Evolutionary conservation across 2,797 vertebrate genomes (phyloP), one percentile per base, ranked within the genome.

Genomic region (Allobates femoralis): DNA sequence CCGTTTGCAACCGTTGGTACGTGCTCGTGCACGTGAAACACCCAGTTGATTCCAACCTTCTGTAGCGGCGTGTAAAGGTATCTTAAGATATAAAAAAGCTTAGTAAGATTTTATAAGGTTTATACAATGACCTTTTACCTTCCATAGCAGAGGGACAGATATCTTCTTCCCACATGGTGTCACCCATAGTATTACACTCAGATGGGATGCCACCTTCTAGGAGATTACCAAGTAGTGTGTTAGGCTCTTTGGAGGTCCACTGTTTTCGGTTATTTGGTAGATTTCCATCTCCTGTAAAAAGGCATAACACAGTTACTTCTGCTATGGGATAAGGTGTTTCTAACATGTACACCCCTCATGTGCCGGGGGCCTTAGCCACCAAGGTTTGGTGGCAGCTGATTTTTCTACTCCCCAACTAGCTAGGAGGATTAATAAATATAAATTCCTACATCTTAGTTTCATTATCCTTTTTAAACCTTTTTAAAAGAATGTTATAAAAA

Each of bases 141-240:
- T 53, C 55, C 32, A 19, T 37, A 21, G 21, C 11, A 5, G 53
- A 30, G 21, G 30, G n/a, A 23, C 21, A 58, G 21, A 23, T 8
- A 14, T 89, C 82, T 86, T 88, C 88, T 92, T 90, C 88, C 41
- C 83, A 74, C 50, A 92, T 86, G 87, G 90, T 86, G 30, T 84
- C 91, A 66, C 92, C 89, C 83, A 93, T 3, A 0, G 93, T 89
- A 23, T 92, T 89, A 84, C 83, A 88, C 2, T 58, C 14, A 41
- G 93, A 89, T 1, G 89, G 92, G 81, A 95, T 37, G 0, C 93
- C 82, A 2, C 94, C 92, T 1, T 88, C 89, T 34, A 92, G 92
- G 66, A 97, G 93, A 88, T 93, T 91, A 1, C 92, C 89, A 85
- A 96, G 89, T 28, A 96, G 91, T 18, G 95, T 95, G 81, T 90